A percentile compares a stretch with the other conserved stretches of the same genome.
phyloP scores from a whole-genome alignment of 2,113 vertebrate species.

The Bambusicola thoracicus region DNA sequence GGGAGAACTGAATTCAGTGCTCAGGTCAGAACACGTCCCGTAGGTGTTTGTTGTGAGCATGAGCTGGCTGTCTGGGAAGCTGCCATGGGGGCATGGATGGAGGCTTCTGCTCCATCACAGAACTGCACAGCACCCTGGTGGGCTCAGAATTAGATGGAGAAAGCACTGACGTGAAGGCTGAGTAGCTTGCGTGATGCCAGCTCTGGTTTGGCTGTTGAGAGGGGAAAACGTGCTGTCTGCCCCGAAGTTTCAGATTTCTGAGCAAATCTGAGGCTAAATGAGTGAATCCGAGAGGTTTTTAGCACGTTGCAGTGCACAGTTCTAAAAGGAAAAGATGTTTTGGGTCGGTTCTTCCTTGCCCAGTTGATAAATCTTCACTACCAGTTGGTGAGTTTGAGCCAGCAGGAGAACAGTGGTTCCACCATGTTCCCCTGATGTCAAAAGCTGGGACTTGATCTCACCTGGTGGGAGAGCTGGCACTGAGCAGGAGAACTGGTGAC shows the following conservation, averaged over 20 bases:
- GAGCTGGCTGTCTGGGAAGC: background rate
- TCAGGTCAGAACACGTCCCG: background rate
- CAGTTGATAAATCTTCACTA: background rate
- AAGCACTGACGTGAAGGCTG: rapidly evolving
- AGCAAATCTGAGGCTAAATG: background rate
- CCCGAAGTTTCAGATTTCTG: background rate
- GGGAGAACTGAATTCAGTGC: background rate
- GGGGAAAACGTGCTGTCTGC: rapidly evolving
- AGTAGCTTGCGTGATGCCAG: background rate
- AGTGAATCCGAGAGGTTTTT: background rate
- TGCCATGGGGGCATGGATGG: background rate
- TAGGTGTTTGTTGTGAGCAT: background rate
- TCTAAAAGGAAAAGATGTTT: background rate
- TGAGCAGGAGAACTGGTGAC: background rate
- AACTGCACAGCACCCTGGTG: background rate
- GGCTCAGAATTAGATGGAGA: background rate
- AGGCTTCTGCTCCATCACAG: background rate
- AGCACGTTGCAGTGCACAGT: background rate
- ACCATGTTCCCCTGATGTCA: background rate
- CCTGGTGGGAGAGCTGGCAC: background rate
- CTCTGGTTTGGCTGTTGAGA: background rate
- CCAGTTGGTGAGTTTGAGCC: background rate
- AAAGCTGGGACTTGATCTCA: background rate
- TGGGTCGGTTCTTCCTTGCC: background rate
- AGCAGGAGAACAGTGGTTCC: background rate